Conservation (phyloP, 2,797 vertebrate genomes). For the Percopsis omiscomaycus region DNA sequence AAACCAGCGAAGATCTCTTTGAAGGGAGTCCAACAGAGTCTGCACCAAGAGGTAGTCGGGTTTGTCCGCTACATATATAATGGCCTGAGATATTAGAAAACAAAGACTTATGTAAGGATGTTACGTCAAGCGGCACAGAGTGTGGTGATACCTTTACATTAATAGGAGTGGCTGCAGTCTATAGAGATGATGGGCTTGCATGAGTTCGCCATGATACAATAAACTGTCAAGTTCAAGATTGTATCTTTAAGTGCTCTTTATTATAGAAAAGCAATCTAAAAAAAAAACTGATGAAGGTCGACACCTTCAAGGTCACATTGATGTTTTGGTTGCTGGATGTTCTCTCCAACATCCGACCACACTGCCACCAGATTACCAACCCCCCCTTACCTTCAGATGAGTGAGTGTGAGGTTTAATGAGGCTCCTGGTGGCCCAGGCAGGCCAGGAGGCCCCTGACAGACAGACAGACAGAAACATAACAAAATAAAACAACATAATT, state of each 20-base stretch:
- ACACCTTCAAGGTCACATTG: neutral
- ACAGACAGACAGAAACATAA: constrained; percentile 1
- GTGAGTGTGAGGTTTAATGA: constrained; percentile 64
- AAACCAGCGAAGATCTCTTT: constrained; percentile 73
- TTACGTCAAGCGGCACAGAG: neutral
- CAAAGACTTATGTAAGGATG: neutral
- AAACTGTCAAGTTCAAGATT: too few species aligned
- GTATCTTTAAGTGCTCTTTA: too few species aligned
- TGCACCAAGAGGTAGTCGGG: constrained; percentile 63
- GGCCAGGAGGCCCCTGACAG: constrained; percentile 74
- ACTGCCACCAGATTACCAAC: neutral
- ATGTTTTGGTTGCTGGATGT: neutral
- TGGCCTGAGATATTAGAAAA: constrained; percentile 40
- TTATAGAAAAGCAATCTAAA: too few species aligned
- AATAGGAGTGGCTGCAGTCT: too few species aligned
- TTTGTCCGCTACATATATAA: constrained; percentile 63
- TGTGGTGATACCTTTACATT: too few species aligned
- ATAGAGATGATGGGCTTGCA: too few species aligned
- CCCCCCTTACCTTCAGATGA: constrained; percentile 72
- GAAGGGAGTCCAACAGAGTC: constrained; percentile 73
- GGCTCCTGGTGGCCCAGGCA: constrained; percentile 72
- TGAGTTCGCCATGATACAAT: too few species aligned
- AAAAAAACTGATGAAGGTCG: too few species aligned
- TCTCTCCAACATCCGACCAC: neutral
- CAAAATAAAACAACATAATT: neutral